These are phyloP conservation scores for Eurystomus gularis DNA, from an alignment of 2,113 vertebrate genomes.

Conservation along the genomic window DNA sequence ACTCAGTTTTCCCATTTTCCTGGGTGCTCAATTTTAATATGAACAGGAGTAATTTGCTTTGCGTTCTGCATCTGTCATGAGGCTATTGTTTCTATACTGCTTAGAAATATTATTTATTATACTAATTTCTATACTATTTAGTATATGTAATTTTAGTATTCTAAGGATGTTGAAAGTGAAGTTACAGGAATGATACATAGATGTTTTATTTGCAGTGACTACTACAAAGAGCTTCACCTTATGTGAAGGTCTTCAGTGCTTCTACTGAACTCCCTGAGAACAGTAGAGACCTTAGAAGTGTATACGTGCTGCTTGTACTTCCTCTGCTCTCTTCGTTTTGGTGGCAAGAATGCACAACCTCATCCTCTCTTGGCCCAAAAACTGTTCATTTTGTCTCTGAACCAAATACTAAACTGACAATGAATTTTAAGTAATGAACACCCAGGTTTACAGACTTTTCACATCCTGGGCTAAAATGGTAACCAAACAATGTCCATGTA, in stretches of 20 bases:
- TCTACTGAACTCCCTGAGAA: not conserved
- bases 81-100: not conserved
- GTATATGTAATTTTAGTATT: not conserved
- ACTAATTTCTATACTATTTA: not conserved
- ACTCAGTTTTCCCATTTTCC: not conserved
- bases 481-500: not conserved
- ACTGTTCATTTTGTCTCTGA: not conserved
- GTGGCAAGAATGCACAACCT: not conserved
- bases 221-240: not conserved
- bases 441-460: not conserved
- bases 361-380: not conserved
- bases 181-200: not conserved
- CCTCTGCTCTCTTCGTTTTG: not conserved
- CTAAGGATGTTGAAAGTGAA: not conserved
- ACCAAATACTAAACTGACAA: not conserved
- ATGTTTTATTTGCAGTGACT: not conserved
- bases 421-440: not conserved
- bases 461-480: not conserved
- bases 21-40: not conserved
- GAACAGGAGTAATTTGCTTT: not conserved
- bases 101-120: not conserved
- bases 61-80: not conserved
- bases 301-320: not conserved
- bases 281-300: not conserved
- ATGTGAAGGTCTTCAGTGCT: not conserved